Evolutionary conservation across 2,797 vertebrate genomes (phyloP).

Genomic region (Sebastes oblongus): DNA sequence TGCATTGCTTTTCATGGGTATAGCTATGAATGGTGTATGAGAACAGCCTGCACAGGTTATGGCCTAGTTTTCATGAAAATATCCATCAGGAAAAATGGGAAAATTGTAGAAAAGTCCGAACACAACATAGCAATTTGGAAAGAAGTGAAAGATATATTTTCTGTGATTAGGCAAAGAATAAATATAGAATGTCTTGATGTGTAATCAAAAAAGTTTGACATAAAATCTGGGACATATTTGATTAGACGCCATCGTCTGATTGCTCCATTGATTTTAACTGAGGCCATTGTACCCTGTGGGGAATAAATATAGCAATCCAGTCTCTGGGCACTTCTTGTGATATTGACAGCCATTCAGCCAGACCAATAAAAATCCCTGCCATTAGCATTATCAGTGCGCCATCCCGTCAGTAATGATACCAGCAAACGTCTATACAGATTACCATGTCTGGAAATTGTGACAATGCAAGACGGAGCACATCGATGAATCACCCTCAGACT

Average conservation of each 20-base stretch:
- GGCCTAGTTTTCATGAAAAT: background rate
- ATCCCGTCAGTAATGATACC: conserved; percentile 3
- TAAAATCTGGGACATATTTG: background rate
- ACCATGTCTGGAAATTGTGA: conserved; percentile 18
- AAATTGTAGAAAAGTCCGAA: background rate
- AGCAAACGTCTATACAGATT: conserved; percentile 25
- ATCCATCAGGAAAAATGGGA: background rate
- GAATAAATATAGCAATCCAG: conserved; percentile 9
- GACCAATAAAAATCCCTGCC: background rate
- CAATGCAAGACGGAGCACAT: conserved; percentile 5
- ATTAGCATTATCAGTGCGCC: conserved; percentile 4
- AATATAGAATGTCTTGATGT: background rate
- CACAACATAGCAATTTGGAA: background rate
- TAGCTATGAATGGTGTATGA: background rate
- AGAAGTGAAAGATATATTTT: background rate
- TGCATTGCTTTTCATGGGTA: too few species aligned
- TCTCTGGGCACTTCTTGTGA: background rate
- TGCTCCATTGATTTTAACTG: conserved; percentile 8
- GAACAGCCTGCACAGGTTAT: background rate
- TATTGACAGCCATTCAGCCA: conserved; percentile 11
- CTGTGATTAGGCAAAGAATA: background rate
- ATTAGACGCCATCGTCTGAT: background rate
- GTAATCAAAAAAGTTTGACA: background rate
- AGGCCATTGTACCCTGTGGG: background rate
- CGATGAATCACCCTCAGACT: conserved; percentile 1